These are phyloP conservation scores for Pterophyllum scalare DNA, from an alignment of 2,113 vertebrate species.

Conservation along the genomic window DNA sequence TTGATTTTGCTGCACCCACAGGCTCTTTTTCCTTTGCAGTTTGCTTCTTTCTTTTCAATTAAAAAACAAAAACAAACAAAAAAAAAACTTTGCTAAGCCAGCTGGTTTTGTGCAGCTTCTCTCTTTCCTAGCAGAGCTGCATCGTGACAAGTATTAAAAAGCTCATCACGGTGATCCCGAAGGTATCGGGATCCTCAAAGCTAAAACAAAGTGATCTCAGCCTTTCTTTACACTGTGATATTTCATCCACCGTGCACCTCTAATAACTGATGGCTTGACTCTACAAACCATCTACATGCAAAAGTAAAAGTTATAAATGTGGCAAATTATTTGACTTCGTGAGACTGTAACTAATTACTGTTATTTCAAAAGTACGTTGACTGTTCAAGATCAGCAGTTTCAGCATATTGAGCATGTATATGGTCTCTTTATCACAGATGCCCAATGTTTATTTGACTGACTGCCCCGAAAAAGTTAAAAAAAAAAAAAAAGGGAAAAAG, in stretches of 20 bases:
- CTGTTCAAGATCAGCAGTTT: neutral
- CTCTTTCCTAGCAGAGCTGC: neutral
- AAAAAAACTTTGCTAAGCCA: neutral
- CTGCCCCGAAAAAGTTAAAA: too few species aligned
- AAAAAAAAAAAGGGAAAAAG: neutral
- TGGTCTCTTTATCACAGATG: neutral
- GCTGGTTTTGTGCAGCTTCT: neutral
- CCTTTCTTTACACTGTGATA: neutral
- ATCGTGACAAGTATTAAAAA: neutral
- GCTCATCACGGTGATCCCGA: neutral
- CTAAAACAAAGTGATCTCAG: neutral
- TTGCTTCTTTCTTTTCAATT: neutral
- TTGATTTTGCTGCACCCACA: rapidly evolving
- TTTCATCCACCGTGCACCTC: neutral
- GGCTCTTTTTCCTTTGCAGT: neutral
- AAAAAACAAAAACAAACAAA: neutral
- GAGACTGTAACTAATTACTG: rapidly evolving
- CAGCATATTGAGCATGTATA: neutral
- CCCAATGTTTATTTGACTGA: neutral
- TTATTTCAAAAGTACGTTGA: neutral
- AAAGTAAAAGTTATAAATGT: neutral
- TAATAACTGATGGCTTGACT: neutral
- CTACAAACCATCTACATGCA: neutral
- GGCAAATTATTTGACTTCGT: neutral
- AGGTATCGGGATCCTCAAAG: neutral